A percentile compares a stretch with the other conserved stretches of the same genome.
Evolutionary conservation across 2,888 invertebrate genomes (phyloP).

Genomic region (Heliconius charithonia): DNA sequence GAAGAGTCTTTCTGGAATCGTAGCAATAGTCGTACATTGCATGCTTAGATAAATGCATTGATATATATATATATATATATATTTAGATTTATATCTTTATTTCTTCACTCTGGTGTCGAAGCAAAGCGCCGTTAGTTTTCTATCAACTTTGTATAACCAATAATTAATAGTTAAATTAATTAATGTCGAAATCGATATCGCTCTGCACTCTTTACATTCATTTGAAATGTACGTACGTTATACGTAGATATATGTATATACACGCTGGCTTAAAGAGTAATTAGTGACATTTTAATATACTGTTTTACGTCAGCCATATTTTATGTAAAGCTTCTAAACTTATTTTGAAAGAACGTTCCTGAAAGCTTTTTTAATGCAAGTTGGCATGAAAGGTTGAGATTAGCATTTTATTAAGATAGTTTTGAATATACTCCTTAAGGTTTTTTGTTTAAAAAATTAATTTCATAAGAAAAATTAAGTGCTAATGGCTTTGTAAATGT

Average conservation of each 20-base stretch:
- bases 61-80: too few species aligned
- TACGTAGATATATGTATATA: not conserved
- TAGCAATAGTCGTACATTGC: not conserved
- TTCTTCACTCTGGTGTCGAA: too few species aligned
- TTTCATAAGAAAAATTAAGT: too few species aligned
- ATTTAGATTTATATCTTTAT: too few species aligned
- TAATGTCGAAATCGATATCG: too few species aligned
- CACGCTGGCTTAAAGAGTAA: conserved; percentile 1
- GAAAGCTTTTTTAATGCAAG: conserved; percentile 12
- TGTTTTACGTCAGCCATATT: not conserved
- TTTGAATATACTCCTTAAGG: conserved; percentile 14
- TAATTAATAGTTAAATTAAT: too few species aligned
- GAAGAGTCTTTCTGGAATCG: conserved; percentile 5
- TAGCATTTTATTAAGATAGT: conserved; percentile 30
- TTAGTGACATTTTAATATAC: conserved; percentile 2
- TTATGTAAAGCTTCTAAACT: conserved; percentile 19
- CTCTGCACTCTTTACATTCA: not conserved
- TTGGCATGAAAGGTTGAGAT: conserved; percentile 19
- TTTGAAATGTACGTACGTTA: not conserved
- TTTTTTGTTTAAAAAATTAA: not conserved
- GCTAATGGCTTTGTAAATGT: not conserved
- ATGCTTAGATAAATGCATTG: not conserved
- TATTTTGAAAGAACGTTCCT: conserved; percentile 11
- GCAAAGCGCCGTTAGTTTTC: too few species aligned
- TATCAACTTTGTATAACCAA: too few species aligned